Base-by-base conservation (phyloP, 2,888 invertebrate species). In the Scotopteryx bipunctaria region DNA sequence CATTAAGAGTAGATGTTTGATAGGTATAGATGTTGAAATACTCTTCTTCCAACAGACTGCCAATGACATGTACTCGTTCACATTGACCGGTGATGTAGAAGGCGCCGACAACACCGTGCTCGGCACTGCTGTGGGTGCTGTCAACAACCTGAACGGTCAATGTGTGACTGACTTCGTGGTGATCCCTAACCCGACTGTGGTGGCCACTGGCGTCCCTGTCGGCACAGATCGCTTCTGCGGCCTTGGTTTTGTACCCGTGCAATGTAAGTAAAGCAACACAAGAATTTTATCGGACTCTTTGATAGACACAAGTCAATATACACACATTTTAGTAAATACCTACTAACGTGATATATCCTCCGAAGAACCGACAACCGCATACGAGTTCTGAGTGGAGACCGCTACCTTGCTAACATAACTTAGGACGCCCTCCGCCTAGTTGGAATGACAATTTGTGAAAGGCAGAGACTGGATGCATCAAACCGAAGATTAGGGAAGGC, bases 211-310 rank as follows among this genome's bases (percentile, higher is more conserved):
- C 35, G 76, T 73, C 33, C 69, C 69, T 5, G 76, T 78, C 32
- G 83, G 89, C 53, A 91, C 91, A 1, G 96, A 96, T 69, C 89
- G 96, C 32, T 95, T 95, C 83, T 96, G 96, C 70, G 95, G 96
- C 0, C 86, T 94, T 51, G 94, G 93, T 2, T 92, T 96, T 63
- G 88, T 92, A 1, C 73, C 93, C 1, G 93, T 94, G 35, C 92
- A 91, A 32, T 91, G 94, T 92, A 81, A 91, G 93, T 86, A 32
- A 9, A 27, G 19, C 19, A 27, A 11, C 2, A 9, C 8, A 27
- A 9, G 9, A 1, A 4, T 9, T 9, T 25, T 25, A 8, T 23
- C 6, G 6, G 6, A 8, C 8, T 23, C 5, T 23, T 23, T 23
- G 5, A 8, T 4, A 23, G 2, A 23, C n/a, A 2, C 5, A 5